Evolutionary conservation across 2,888 invertebrate species (phyloP).

Genomic region (Spisula subtruncata): DNA sequence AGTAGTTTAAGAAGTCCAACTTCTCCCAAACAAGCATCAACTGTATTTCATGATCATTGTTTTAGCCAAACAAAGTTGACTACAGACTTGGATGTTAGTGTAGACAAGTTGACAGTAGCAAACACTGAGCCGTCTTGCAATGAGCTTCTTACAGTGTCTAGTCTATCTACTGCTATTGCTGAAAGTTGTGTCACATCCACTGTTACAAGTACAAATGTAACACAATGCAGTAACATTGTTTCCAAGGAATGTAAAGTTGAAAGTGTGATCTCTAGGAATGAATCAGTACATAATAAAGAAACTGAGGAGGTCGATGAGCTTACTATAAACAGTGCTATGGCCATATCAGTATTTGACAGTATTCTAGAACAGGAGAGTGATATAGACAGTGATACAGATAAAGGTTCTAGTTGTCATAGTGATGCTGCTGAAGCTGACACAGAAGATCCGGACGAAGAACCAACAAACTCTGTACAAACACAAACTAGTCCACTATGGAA

Average conservation of each 20-base stretch:
- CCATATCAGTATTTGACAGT: constrained; percentile 41
- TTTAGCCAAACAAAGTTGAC: constrained; percentile 54
- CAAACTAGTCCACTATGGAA: constrained; percentile 75
- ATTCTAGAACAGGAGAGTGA: constrained; percentile 65
- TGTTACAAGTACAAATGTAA: background rate
- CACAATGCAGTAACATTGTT: constrained; percentile 19
- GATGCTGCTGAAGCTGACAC: constrained; percentile 65
- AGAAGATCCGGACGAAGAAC: constrained; percentile 60
- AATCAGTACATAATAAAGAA: constrained; percentile 1
- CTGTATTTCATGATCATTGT: constrained; percentile 46
- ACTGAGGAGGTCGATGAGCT: background rate
- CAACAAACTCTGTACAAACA: constrained; percentile 69
- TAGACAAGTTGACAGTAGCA: constrained; percentile 41
- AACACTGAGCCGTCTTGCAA: constrained; percentile 15
- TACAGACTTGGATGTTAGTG: constrained; percentile 55
- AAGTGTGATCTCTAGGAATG: background rate
- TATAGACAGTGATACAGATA: constrained; percentile 54
- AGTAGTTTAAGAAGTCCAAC: constrained; percentile 40
- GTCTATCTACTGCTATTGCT: background rate
- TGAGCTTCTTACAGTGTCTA: background rate
- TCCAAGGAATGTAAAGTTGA: background rate
- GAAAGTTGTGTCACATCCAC: constrained; percentile 10
- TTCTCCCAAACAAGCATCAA: constrained; percentile 12
- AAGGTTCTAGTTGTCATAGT: constrained; percentile 55
- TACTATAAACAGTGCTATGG: constrained; percentile 1